Evolutionary conservation across 2,797 vertebrate species (phyloP).

Genomic region (Adrianichthys oophorus): DNA sequence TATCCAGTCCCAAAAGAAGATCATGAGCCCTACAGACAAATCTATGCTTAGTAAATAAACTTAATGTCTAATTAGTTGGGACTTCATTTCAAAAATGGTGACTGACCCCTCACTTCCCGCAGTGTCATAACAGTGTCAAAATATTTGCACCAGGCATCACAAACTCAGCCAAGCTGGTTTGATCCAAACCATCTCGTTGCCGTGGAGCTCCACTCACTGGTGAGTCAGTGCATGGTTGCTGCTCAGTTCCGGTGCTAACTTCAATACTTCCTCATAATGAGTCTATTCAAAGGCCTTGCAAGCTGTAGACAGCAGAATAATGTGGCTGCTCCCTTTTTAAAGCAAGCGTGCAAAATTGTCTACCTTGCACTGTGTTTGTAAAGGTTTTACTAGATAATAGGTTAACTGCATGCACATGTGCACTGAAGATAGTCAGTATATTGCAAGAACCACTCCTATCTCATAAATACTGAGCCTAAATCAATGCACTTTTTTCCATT

Average conservation of each 20-base stretch:
- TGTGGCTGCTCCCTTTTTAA: background rate
- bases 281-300: slow-evolving; percentile 16
- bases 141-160: background rate
- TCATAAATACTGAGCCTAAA: too few species aligned
- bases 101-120: background rate
- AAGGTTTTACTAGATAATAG: background rate
- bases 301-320: slow-evolving; percentile 1
- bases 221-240: slow-evolving; percentile 7
- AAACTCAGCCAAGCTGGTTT: background rate
- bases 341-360: background rate
- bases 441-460: too few species aligned
- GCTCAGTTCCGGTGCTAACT: background rate
- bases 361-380: background rate
- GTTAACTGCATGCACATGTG: too few species aligned
- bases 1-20: too few species aligned
- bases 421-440: too few species aligned
- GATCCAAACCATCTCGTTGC: slow-evolving; percentile 5
- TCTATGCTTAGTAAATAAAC: too few species aligned
- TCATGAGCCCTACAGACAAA: too few species aligned
- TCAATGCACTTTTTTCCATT: too few species aligned
- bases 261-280: slow-evolving; percentile 5
- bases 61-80: too few species aligned
- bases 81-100: background rate
- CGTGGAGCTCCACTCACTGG: slow-evolving; percentile 31
- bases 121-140: background rate